A percentile compares a stretch with the other conserved stretches of the same genome.
These are phyloP conservation scores for Taenaris catops DNA, from an alignment of 2,888 invertebrate species.

Conservation along the genomic window DNA sequence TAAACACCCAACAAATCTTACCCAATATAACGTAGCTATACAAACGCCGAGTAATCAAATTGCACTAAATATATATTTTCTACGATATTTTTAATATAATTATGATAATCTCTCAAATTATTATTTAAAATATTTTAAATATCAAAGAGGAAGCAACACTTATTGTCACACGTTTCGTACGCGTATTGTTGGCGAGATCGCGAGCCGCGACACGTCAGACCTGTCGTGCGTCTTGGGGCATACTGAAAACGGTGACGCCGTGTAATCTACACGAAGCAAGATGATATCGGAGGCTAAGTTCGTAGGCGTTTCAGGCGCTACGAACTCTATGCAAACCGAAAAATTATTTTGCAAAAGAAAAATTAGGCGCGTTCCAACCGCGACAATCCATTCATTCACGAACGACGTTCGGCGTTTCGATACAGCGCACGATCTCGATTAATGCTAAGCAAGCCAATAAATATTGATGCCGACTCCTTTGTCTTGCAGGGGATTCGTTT, in stretches of 20 bases:
- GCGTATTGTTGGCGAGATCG: constrained; percentile 43
- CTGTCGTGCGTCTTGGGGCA: constrained; percentile 49
- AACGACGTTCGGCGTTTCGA: constrained; percentile 48
- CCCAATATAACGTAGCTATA: constrained; percentile 5
- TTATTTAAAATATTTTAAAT: constrained; percentile 21
- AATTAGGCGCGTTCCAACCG: constrained; percentile 58
- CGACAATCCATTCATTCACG: constrained; percentile 66
- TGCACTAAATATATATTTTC: constrained; percentile 6
- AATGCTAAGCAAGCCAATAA: constrained; percentile 77
- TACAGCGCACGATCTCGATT: constrained; percentile 70
- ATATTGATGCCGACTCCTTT: constrained; percentile 74
- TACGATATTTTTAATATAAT: background rate
- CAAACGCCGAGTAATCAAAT: constrained; percentile 1
- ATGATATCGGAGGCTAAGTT: constrained; percentile 25
- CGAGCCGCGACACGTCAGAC: constrained; percentile 52
- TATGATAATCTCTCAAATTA: constrained; percentile 11
- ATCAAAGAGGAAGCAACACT: constrained; percentile 68
- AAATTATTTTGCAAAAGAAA: constrained; percentile 58
- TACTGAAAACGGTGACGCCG: constrained; percentile 46
- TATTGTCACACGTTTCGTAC: constrained; percentile 78
- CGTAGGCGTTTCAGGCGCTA: constrained; percentile 44
- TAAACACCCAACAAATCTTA: constrained; percentile 8
- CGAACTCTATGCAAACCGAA: constrained; percentile 48
- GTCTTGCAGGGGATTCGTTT: constrained; percentile 70
- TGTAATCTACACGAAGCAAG: constrained; percentile 27